phyloP scores from a whole-genome alignment of 2,113 vertebrate genomes.

The Corydoras maculifer region DNA sequence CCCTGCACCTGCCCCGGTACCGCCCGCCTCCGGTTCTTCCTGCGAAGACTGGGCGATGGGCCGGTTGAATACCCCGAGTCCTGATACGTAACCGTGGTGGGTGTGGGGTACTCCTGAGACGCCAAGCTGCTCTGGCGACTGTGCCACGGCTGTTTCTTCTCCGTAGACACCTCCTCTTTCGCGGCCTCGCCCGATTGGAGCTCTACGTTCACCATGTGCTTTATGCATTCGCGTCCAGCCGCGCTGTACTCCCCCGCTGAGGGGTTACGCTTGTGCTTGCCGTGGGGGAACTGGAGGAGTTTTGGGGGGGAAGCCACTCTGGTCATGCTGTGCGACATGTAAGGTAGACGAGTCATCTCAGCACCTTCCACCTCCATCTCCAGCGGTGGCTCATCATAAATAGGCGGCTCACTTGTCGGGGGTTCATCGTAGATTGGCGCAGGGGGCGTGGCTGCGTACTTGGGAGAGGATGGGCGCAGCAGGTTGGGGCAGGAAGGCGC shows the following conservation, averaged over 20 bases:
- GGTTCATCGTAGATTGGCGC: slow-evolving; percentile 74
- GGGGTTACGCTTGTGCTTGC: slow-evolving; percentile 57
- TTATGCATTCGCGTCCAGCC: slow-evolving; percentile 72
- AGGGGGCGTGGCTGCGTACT: slow-evolving; percentile 55
- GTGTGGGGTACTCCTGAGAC: slow-evolving; percentile 62
- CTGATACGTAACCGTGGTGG: slow-evolving; percentile 62
- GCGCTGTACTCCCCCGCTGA: slow-evolving; percentile 69
- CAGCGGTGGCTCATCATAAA: slow-evolving; percentile 72
- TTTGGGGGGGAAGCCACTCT: slow-evolving; percentile 57
- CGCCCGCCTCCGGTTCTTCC: slow-evolving; percentile 66
- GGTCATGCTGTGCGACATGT: slow-evolving; percentile 56
- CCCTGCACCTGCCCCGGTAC: slow-evolving; percentile 48
- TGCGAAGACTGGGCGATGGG: slow-evolving; percentile 70
- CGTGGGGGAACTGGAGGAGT: slow-evolving; percentile 64
- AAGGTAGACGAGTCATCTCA: slow-evolving; percentile 35
- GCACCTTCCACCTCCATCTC: slow-evolving; percentile 67
- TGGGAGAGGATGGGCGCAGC: slow-evolving; percentile 61
- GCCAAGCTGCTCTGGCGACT: slow-evolving; percentile 67
- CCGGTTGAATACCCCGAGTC: slow-evolving; percentile 76
- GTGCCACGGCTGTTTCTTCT: slow-evolving; percentile 69
- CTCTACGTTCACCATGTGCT: slow-evolving; percentile 74
- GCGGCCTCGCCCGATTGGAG: neutral
- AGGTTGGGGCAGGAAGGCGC: slow-evolving; percentile 46
- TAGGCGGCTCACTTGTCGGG: slow-evolving; percentile 62
- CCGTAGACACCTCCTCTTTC: slow-evolving; percentile 53